phyloP scores from a whole-genome alignment of 2,797 vertebrate genomes.

The Telmatherina bonti region DNA sequence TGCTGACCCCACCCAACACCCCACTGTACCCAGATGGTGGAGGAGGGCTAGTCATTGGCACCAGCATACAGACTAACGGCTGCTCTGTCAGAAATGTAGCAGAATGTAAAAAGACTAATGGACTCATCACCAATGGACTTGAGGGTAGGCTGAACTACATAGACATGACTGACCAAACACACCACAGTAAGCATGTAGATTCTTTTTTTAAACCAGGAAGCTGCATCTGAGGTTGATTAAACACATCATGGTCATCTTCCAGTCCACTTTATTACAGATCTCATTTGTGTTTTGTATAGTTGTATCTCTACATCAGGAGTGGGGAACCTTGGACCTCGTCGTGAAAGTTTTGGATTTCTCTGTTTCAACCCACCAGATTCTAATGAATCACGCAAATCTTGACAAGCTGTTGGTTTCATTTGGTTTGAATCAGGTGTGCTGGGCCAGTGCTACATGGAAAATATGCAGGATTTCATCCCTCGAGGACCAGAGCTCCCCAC shows the following conservation, averaged over 20 bases:
- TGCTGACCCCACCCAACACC: constrained; percentile 91
- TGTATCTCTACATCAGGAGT: too few species aligned
- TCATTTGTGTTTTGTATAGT: not conserved
- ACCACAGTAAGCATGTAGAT: not conserved
- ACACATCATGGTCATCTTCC: not conserved
- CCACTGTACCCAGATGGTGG: constrained; percentile 86
- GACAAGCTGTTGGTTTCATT: too few species aligned
- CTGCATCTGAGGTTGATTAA: not conserved
- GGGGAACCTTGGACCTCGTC: too few species aligned
- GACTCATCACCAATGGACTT: constrained; percentile 76
- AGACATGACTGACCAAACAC: constrained; percentile 22
- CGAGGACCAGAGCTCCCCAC: too few species aligned
- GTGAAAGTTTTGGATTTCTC: too few species aligned
- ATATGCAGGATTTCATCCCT: too few species aligned
- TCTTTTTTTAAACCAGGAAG: not conserved
- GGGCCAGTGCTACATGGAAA: too few species aligned
- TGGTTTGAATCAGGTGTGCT: too few species aligned
- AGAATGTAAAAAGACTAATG: constrained; percentile 80
- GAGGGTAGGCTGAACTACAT: constrained; percentile 83
- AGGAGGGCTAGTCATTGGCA: constrained; percentile 33
- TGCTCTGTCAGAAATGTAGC: constrained; percentile 62
- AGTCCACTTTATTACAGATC: not conserved
- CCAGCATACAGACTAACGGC: constrained; percentile 69
- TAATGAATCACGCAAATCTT: too few species aligned
- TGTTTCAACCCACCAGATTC: too few species aligned